A percentile compares a stretch with the other conserved stretches of the same genome.
Conservation (phyloP, 1,140 invertebrate species). For the Drosophila suzukii region DNA sequence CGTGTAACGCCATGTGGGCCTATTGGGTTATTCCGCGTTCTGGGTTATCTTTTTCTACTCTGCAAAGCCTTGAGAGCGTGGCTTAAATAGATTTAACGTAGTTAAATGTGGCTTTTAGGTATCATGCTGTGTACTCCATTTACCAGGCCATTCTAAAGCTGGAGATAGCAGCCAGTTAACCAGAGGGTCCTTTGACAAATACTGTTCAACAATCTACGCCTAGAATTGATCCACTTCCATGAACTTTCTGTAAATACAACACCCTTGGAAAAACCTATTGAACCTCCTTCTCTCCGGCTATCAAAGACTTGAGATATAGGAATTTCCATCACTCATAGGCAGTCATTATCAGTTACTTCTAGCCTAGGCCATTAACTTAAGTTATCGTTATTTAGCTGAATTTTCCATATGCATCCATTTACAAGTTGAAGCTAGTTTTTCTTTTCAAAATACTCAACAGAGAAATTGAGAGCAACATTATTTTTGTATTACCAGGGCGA, state of each 20-base stretch:
- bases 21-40: conserved; percentile 30
- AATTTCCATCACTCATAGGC: conserved; percentile 53
- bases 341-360: conserved; percentile 62
- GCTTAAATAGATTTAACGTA: conserved; percentile 75
- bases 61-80: conserved; percentile 63
- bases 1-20: conserved; percentile 22
- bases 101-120: conserved; percentile 47
- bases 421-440: conserved; percentile 14
- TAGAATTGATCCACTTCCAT: conserved; percentile 19
- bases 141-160: background rate
- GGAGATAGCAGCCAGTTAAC: background rate
- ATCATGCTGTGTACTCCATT: background rate
- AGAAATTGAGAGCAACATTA: conserved; percentile 17
- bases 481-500: conserved; percentile 36
- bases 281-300: background rate
- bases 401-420: conserved; percentile 39
- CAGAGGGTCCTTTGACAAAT: conserved; percentile 9
- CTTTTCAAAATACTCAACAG: conserved; percentile 44
- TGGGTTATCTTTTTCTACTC: conserved; percentile 48
- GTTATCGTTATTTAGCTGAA: conserved; percentile 53
- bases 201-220: background rate
- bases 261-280: conserved; percentile 5
- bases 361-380: conserved; percentile 32
- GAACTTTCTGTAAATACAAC: conserved; percentile 46
- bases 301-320: conserved; percentile 9